These are phyloP conservation scores for Conger conger DNA, from an alignment of 2,113 vertebrate species.

Conservation along the genomic window DNA sequence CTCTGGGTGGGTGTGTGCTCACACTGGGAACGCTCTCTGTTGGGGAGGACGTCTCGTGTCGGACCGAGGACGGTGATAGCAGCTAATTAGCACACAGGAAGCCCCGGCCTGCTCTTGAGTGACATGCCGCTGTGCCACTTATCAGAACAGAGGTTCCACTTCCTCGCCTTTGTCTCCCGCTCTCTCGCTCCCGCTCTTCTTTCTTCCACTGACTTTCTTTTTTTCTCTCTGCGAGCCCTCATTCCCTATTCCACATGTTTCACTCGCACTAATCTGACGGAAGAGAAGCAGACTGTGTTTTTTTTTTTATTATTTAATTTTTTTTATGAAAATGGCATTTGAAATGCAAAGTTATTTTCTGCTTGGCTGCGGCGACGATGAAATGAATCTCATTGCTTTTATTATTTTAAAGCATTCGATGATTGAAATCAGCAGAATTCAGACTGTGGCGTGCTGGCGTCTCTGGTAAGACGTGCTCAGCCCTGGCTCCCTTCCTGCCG, in stretches of 20 bases:
- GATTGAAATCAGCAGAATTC: conserved; percentile 49
- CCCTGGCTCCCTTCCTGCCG: too few relatives aligned
- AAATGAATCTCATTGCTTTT: conserved; percentile 52
- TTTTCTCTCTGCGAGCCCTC: conserved; percentile 7
- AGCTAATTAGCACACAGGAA: conserved; percentile 63
- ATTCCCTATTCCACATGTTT: conserved; percentile 36
- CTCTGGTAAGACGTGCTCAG: too few relatives aligned
- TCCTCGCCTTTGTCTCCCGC: conserved; percentile 38
- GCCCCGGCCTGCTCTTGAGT: conserved; percentile 46
- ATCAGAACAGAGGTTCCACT: conserved; percentile 58
- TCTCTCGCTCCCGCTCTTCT: conserved; percentile 26
- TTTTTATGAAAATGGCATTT: conserved; percentile 48
- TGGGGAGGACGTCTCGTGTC: conserved; percentile 55
- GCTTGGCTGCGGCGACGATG: conserved; percentile 51
- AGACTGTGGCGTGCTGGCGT: conserved; percentile 9
- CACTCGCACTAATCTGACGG: conserved; percentile 37
- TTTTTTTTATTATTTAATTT: conserved; percentile 29
- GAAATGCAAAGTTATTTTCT: conserved; percentile 54
- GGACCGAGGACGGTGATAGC: conserved; percentile 59
- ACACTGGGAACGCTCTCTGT: conserved; percentile 49
- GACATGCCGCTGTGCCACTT: conserved; percentile 48
- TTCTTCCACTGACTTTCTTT: conserved; percentile 25
- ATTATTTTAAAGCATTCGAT: conserved; percentile 57
- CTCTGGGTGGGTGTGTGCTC: conserved; percentile 17
- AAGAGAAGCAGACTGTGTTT: conserved; percentile 36